A percentile compares a stretch with the other conserved stretches of the same genome.
Conservation (phyloP, 2,797 vertebrate genomes). For the Garrulus glandarius region DNA sequence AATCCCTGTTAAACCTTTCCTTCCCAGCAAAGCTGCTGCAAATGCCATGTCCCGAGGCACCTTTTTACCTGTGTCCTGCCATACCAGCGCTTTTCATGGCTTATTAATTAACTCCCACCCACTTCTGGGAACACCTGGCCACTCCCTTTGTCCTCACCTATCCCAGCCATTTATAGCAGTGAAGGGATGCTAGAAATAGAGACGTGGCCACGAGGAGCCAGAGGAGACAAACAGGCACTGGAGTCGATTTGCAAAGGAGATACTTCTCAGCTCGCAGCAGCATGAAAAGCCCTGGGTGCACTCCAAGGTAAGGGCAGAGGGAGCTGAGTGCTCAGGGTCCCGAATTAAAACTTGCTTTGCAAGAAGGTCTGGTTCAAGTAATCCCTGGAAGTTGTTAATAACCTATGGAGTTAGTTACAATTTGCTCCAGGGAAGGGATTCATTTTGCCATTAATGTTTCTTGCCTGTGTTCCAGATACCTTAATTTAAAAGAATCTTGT, state of each 20-base stretch:
- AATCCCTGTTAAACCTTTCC: not conserved
- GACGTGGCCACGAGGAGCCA: not conserved
- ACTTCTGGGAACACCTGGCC: not conserved
- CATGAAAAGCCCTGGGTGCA: conserved; percentile 3
- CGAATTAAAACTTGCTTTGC: not conserved
- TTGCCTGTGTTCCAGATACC: not conserved
- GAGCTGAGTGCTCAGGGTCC: accelerated
- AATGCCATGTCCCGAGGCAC: accelerated
- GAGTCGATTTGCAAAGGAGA: not conserved
- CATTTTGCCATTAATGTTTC: accelerated
- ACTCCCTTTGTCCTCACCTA: conserved; percentile 27
- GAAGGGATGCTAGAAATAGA: not conserved
- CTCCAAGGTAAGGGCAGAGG: conserved; percentile 34
- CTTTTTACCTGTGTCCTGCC: not conserved
- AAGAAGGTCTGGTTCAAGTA: not conserved
- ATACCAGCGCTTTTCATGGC: not conserved
- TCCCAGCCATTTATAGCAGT: not conserved
- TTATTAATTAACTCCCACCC: not conserved
- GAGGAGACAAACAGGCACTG: not conserved
- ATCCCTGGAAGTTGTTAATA: not conserved
- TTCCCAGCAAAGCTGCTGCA: not conserved
- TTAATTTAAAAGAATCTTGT: not conserved
- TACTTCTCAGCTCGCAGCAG: not conserved
- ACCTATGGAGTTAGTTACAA: not conserved
- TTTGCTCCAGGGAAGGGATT: not conserved